These are phyloP conservation scores for Paratilapia polleni DNA, from an alignment of 2,113 vertebrate genomes.

Conservation along the genomic window DNA sequence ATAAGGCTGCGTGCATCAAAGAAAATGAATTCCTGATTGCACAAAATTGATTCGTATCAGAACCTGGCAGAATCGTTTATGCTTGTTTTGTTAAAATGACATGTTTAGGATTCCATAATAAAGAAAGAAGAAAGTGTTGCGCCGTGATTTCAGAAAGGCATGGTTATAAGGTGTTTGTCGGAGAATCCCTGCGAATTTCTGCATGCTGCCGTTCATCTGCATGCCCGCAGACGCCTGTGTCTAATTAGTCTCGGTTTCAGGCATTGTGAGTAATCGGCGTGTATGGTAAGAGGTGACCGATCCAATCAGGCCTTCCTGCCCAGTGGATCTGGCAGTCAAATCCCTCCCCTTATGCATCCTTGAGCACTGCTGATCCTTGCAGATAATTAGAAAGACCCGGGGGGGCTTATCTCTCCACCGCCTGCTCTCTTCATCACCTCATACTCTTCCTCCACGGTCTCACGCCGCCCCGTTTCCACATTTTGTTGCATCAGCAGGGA, in stretches of 20 bases:
- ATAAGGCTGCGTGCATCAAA: background rate
- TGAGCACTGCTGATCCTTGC: conserved; percentile 76
- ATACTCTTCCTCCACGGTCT: conserved; percentile 1
- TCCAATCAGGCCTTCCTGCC: conserved; percentile 67
- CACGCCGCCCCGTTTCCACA: background rate
- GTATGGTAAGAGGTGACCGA: conserved; percentile 58
- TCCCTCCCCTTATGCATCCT: conserved; percentile 68
- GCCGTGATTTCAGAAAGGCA: background rate
- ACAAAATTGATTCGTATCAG: background rate
- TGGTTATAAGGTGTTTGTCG: background rate
- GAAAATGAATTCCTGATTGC: conserved; percentile 8
- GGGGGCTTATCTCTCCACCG: conserved; percentile 59
- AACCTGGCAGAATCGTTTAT: background rate
- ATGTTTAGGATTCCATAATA: background rate
- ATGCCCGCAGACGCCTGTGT: conserved; percentile 13
- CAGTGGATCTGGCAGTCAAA: conserved; percentile 62
- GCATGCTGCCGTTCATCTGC: background rate
- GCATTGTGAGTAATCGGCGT: conserved; percentile 29
- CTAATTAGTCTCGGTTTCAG: conserved; percentile 51
- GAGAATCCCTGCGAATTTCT: conserved; percentile 10
- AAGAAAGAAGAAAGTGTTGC: background rate
- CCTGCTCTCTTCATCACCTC: conserved; percentile 28
- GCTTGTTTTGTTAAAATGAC: conserved; percentile 30
- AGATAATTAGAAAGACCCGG: conserved; percentile 76
- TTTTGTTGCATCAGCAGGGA: conserved; percentile 73